Conservation (phyloP, 2,797 vertebrate species). For the Lagocephalus sceleratus region DNA sequence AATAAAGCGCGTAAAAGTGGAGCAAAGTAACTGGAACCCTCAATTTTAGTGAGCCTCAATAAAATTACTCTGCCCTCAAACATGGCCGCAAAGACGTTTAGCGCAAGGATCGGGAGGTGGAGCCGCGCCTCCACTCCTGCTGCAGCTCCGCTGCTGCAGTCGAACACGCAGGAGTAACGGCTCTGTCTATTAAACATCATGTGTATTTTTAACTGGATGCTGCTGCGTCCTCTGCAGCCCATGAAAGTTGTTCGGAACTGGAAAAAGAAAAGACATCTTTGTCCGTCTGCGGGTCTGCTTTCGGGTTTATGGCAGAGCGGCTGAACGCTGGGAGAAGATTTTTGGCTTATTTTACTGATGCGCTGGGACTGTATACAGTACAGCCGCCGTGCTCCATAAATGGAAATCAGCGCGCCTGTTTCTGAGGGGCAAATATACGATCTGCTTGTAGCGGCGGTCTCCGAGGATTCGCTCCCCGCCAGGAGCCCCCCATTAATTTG, state of each 20-base stretch:
- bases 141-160: too few relatives aligned
- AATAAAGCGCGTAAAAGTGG: slow-evolving; percentile 23
- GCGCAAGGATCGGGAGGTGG: too few relatives aligned
- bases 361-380: slow-evolving; percentile 60
- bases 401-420: slow-evolving; percentile 66
- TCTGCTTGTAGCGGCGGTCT: slow-evolving; percentile 45
- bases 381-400: slow-evolving; percentile 67
- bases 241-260: too few relatives aligned
- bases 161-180: too few relatives aligned
- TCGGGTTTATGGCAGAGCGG: slow-evolving; percentile 27
- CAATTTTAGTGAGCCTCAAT: slow-evolving; percentile 36
- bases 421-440: slow-evolving; percentile 57
- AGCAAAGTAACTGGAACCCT: slow-evolving; percentile 44
- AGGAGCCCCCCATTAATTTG: slow-evolving; percentile 33
- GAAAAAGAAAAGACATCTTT: too few relatives aligned
- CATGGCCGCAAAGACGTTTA: slow-evolving; percentile 26
- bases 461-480: slow-evolving; percentile 30
- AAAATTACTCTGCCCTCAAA: slow-evolving; percentile 30
- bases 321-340: slow-evolving; percentile 46
- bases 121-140: too few relatives aligned
- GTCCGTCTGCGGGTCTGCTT: slow-evolving; percentile 5
- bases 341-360: slow-evolving; percentile 63
- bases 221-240: too few relatives aligned
- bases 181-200: too few relatives aligned
- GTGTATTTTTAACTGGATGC: too few relatives aligned